These are phyloP conservation scores for Halcyon badia DNA, from an alignment of 2,797 vertebrate genomes.

Conservation along the genomic window DNA sequence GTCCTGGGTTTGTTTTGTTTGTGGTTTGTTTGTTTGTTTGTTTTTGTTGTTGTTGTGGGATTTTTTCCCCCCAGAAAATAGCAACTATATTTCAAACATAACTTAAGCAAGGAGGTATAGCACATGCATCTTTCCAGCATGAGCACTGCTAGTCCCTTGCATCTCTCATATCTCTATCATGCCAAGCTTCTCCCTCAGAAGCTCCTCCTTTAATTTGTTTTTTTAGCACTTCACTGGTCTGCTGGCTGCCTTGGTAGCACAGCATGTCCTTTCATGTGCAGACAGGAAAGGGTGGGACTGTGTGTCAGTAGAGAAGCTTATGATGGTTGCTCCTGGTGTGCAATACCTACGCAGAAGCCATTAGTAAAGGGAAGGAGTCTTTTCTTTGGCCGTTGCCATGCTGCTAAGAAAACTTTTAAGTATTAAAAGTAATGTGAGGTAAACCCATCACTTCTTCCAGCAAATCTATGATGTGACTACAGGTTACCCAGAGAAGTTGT, in stretches of 20 bases:
- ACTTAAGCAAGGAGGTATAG: background rate
- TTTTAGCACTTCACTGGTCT: background rate
- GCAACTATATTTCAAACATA: constrained; percentile 26
- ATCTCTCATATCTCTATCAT: background rate
- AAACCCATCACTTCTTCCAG: background rate
- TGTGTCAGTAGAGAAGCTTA: background rate
- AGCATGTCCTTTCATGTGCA: background rate
- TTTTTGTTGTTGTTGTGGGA: accelerated
- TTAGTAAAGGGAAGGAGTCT: background rate
- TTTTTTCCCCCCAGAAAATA: background rate
- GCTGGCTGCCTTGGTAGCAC: constrained; percentile 10
- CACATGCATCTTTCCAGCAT: background rate
- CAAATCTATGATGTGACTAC: background rate
- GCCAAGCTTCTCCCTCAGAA: background rate
- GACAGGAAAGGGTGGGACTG: background rate
- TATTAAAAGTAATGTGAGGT: background rate
- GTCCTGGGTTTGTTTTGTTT: background rate
- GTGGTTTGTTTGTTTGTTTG: too few species aligned
- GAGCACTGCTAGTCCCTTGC: background rate
- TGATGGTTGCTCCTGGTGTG: background rate
- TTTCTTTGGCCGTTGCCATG: background rate
- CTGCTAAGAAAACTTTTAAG: background rate
- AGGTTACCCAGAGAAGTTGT: background rate
- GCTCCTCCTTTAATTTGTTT: background rate
- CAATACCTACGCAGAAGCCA: background rate